A percentile compares a stretch with the other conserved stretches of the same genome.
phyloP scores from a whole-genome alignment of 2,888 invertebrate species.

The Tachina lurida region DNA sequence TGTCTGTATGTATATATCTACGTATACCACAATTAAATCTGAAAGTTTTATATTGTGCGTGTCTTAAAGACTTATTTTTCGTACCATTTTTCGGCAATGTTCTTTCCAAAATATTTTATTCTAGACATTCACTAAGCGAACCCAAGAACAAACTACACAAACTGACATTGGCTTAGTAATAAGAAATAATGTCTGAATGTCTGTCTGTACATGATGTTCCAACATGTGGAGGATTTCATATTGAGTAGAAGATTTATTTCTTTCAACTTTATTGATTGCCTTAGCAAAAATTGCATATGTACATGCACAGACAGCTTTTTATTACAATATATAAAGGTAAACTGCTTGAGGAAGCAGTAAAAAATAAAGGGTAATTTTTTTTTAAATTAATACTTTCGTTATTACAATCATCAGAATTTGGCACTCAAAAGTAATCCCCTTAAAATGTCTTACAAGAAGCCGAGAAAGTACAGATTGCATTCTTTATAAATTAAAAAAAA shows the following conservation, averaged over 20 bases:
- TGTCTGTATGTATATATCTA: background rate
- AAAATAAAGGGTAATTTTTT: too few species aligned
- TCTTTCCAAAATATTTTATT: background rate
- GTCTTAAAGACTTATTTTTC: background rate
- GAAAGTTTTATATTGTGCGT: slow-evolving; percentile 10
- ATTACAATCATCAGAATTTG: too few species aligned
- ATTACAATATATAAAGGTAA: too few species aligned
- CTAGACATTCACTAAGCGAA: background rate
- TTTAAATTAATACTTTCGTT: too few species aligned
- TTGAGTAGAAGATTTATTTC: background rate
- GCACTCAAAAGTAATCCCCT: too few species aligned
- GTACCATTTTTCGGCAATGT: background rate
- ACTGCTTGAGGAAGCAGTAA: too few species aligned
- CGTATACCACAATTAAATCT: background rate
- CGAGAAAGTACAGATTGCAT: too few species aligned
- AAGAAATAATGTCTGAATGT: background rate
- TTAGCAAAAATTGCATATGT: too few species aligned
- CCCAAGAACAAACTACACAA: background rate
- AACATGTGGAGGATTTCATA: background rate
- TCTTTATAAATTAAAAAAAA: too few species aligned
- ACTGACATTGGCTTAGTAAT: background rate
- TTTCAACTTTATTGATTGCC: too few species aligned
- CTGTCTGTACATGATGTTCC: background rate
- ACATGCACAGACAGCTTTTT: too few species aligned
- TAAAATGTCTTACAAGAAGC: too few species aligned